Conservation (phyloP, 2,113 vertebrate species). For the Microtus ochrogaster region DNA sequence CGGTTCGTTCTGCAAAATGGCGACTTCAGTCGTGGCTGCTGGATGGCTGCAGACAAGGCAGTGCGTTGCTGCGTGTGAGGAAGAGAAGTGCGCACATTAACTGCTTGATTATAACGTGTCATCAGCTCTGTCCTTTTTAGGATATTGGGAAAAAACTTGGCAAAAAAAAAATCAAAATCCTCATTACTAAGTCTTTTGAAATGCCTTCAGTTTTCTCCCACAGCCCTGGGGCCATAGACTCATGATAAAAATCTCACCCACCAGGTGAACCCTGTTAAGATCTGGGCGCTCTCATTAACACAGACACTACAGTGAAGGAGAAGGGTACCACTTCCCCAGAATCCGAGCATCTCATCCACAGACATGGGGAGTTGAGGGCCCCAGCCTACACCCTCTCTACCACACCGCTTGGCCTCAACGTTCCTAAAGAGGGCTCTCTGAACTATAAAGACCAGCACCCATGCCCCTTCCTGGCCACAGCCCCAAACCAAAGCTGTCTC, state of each 20-base stretch:
- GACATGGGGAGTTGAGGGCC: neutral
- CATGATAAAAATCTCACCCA: conserved; percentile 37
- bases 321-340: neutral
- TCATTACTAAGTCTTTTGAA: conserved; percentile 42
- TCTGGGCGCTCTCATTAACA: conserved; percentile 50
- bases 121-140: conserved; percentile 60
- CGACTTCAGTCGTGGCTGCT: neutral
- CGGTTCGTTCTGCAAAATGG: neutral
- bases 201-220: conserved; percentile 56
- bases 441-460: neutral
- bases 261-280: neutral
- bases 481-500: neutral
- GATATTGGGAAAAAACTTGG: conserved; percentile 20
- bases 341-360: neutral
- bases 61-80: neutral
- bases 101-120: neutral
- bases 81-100: neutral
- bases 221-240: conserved; percentile 31
- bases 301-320: conserved; percentile 1
- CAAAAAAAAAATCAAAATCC: neutral
- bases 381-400: neutral
- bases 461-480: neutral
- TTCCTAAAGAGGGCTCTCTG: neutral
- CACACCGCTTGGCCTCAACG: fast-evolving
- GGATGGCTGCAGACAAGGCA: neutral